Evolutionary conservation across 2,797 vertebrate genomes (phyloP), one percentile per base, ranked within the genome.

Genomic region (Pipistrellus pipistrellus): DNA sequence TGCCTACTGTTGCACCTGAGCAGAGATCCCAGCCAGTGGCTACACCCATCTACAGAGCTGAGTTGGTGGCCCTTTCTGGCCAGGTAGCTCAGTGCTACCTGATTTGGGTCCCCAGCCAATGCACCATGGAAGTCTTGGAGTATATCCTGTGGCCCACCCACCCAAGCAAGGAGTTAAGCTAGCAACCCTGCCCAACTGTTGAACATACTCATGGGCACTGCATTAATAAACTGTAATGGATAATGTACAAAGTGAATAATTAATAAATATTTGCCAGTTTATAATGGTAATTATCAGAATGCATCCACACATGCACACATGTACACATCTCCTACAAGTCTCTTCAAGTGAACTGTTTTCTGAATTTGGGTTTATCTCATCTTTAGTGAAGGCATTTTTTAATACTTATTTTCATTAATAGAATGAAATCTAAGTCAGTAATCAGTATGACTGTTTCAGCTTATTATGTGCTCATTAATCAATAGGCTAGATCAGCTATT

Each of bases 261-360:
- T 62, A 27, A 44, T 46, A 46, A 78, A 80, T 90, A 11, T 41
- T 94, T 94, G 10, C 66, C 59, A 75, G 73, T 68, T 95, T 41
- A 80, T 84, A 71, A 64, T 27, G 35, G 21, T 53, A 69, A 75
- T 78, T 55, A 48, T 68, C 32, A 82, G 32, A 64, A 27, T 38
- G 46, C 3, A 71, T 8, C n/a, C 17, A 20, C 3, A 35, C 25
- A 11, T 8, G 23, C 8, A 46, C 9, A 66, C n/a, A 32, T 59
- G 8, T 35, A 4, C 7, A 27, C 15, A 51, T 41, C 30, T 17
- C 62, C 30, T 64, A 64, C 62, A 64, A 64, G 62, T 64, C 20
- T 78, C 71, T 81, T 23, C n/a, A 38, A 8, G 27, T 76, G 73
- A 77, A 38, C 48, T 38, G 3, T 72, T 80, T 85, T 76, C 81